Conservation (phyloP, 2,888 invertebrate genomes). For the Nymphalis c-album region DNA sequence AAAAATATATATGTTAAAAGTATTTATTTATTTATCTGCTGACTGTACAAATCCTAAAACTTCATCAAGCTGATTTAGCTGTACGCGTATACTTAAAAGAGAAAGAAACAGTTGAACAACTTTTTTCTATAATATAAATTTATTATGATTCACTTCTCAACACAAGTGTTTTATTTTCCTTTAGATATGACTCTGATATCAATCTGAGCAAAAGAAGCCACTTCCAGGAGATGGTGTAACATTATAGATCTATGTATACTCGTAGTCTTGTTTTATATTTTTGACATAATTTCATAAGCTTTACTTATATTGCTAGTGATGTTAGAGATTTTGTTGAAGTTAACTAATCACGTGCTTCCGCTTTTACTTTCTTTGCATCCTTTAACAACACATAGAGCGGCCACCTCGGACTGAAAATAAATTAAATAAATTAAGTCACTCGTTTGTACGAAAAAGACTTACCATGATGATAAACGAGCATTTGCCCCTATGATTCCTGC, state of each 20-base stretch:
- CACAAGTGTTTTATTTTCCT: too few species aligned
- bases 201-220: background rate
- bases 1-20: too few species aligned
- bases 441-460: too few species aligned
- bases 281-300: slow-evolving; percentile 17
- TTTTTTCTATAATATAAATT: too few species aligned
- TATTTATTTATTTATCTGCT: too few species aligned
- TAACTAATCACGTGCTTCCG: slow-evolving; percentile 45
- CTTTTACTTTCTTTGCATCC: slow-evolving; percentile 42
- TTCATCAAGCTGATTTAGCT: too few species aligned
- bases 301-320: slow-evolving; percentile 34
- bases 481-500: too few species aligned
- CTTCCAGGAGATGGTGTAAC: background rate
- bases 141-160: too few species aligned
- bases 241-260: background rate
- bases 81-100: background rate
- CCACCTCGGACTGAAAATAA: slow-evolving; percentile 39
- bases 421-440: too few species aligned
- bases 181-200: too few species aligned
- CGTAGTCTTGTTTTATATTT: slow-evolving; percentile 20
- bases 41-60: too few species aligned
- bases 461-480: too few species aligned
- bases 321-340: slow-evolving; percentile 39
- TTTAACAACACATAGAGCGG: slow-evolving; percentile 43
- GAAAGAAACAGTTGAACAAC: background rate